A percentile compares a stretch with the other conserved stretches of the same genome.
phyloP scores from a whole-genome alignment of 2,888 invertebrate species.

The Drosophila helvetica region DNA sequence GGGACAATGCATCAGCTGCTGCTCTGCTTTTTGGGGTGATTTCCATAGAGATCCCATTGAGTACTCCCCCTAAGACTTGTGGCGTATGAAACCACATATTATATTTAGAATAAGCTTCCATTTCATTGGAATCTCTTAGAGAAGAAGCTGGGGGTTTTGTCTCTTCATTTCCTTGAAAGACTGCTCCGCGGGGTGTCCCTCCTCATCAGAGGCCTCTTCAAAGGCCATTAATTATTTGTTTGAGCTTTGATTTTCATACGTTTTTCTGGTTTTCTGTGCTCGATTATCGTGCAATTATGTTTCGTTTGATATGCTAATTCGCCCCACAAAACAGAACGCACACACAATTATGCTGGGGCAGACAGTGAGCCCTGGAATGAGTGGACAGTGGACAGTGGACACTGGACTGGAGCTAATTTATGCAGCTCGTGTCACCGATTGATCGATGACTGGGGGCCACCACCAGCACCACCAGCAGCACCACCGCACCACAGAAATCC shows the following conservation, averaged over 20 bases:
- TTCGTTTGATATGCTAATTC: conserved; percentile 82
- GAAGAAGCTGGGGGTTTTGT: not conserved
- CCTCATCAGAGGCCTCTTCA: not conserved
- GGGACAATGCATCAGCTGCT: too few relatives aligned
- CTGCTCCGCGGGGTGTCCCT: conserved; percentile 26
- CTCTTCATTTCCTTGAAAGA: not conserved
- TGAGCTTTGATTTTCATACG: conserved; percentile 22
- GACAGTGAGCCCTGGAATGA: not conserved
- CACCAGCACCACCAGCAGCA: not conserved
- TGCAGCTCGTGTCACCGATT: conserved; percentile 57
- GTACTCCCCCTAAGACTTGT: not conserved
- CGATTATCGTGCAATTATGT: conserved; percentile 81
- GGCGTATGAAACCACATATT: not conserved
- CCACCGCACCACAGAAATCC: conserved; percentile 5
- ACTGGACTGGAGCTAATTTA: conserved; percentile 59
- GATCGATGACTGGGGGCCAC: conserved; percentile 38
- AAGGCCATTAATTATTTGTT: conserved; percentile 33
- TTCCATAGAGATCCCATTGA: not conserved
- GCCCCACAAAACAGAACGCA: conserved; percentile 27
- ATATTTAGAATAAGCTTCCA: not conserved
- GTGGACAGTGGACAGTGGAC: conserved; percentile 7
- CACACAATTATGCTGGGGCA: conserved; percentile 41
- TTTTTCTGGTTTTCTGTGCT: conserved; percentile 47
- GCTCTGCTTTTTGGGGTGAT: too few relatives aligned
- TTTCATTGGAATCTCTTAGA: not conserved